phyloP scores from a whole-genome alignment of 1,140 invertebrate genomes.

The Bursaphelenchus mucronatus region DNA sequence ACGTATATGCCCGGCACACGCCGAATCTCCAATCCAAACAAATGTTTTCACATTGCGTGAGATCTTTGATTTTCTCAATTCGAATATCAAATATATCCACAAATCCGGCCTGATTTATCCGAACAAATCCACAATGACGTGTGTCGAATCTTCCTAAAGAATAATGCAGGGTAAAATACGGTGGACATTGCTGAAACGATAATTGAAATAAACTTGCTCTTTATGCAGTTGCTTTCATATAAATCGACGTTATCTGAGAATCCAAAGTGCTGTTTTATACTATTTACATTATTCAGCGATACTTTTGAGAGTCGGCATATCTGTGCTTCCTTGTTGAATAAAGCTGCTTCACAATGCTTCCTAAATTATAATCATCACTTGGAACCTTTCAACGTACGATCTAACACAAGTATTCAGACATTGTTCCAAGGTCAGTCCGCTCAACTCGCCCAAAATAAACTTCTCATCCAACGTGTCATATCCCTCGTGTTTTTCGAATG shows the following conservation, averaged over 20 bases:
- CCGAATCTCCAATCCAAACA: conserved; percentile 27
- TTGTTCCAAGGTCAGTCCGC: conserved; percentile 14
- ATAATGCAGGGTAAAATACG: conserved; percentile 13
- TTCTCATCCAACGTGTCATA: conserved; percentile 20
- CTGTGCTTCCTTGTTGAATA: neutral
- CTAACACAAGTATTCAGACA: conserved; percentile 21
- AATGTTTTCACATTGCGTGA: conserved; percentile 19
- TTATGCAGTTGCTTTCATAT: conserved; percentile 32
- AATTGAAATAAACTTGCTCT: conserved; percentile 24
- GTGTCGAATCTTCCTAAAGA: conserved; percentile 22
- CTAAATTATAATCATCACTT: conserved; percentile 7
- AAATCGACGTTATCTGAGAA: conserved; percentile 22
- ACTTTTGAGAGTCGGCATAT: conserved; percentile 26
- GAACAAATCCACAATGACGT: conserved; percentile 24
- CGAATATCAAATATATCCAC: conserved; percentile 34
- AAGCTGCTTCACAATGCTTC: conserved; percentile 19
- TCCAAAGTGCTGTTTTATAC: conserved; percentile 33
- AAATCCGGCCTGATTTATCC: conserved; percentile 34
- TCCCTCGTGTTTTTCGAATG: conserved; percentile 22
- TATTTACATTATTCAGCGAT: conserved; percentile 31
- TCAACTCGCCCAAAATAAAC: conserved; percentile 12
- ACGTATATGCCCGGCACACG: conserved; percentile 31
- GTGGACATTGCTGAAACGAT: conserved; percentile 4
- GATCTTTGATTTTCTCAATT: conserved; percentile 8
- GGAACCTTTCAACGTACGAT: conserved; percentile 12